Base-by-base conservation (phyloP, 2,888 invertebrate genomes). In the Synanthedon myopaeformis region DNA sequence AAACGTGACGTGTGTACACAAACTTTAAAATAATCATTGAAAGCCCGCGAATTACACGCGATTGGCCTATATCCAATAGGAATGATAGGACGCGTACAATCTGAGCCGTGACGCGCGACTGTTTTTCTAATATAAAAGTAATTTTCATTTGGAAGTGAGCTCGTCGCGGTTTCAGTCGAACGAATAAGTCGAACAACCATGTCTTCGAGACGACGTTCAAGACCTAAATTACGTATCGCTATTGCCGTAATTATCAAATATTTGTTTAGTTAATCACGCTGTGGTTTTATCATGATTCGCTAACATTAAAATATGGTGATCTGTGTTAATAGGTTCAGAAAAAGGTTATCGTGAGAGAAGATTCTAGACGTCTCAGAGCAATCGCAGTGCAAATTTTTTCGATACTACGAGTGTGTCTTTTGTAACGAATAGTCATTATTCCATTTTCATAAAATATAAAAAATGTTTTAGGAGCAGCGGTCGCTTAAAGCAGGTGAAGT, bases 401-500 rank as follows among this genome's bases (percentile, higher is more conserved):
- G 35, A 35, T 35, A 35, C 3, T 35, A 35, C 35, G 10, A 35
- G 3, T 35, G 35, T 35, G 10, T 35, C 35, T 35, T 35, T 35
- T 35, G 35, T 35, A 10, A 10, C 10, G 2, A 35, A 35, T 35
- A 10, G 35, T 35, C 35, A 10, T 6, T 35, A 35, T 10, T 55
- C 11, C 6, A 35, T 35, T 35, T 35, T 35, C 35, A 10, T 35
- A 35, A 35, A 35, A 35, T 35, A 35, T 35, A 35, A 23, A 42
- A 42, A n/a, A n/a, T 56, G 54, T 85, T 84, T 63, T 88, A 96
- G 95, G 95, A 95, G 83, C 94, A 94, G 66, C 91, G 94, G 68
- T 93, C 93, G 53, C 79, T 96, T 61, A 94, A 94, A 79, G 91
- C 94, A 54, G 94, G 94, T 54, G 96, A 96, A 74, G 88, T 95